A percentile compares a stretch with the other conserved stretches of the same genome.
Evolutionary conservation across 2,797 vertebrate genomes (phyloP).

Genomic region (Enteromius trimaculatus): DNA sequence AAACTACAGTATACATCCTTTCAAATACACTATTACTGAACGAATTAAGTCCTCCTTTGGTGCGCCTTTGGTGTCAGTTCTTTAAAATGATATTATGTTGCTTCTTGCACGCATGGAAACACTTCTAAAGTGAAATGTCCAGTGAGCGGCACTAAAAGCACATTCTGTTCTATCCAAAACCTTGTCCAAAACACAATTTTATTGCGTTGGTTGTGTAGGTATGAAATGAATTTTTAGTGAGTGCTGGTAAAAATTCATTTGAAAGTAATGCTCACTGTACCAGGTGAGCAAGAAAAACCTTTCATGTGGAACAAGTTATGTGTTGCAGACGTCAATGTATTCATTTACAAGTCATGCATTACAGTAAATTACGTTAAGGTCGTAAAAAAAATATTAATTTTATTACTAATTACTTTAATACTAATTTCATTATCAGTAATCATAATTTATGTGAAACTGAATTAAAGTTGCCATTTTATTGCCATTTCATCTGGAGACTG

Average conservation of each 20-base stretch:
- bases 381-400: too few species aligned
- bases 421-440: not conserved
- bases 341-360: not conserved
- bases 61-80: not conserved
- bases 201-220: not conserved
- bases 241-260: not conserved
- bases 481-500: not conserved
- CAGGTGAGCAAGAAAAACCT: not conserved
- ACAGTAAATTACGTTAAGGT: not conserved
- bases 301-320: slow-evolving; percentile 2
- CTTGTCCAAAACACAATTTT: not conserved
- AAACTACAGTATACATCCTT: not conserved
- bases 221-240: not conserved
- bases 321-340: not conserved
- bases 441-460: not conserved
- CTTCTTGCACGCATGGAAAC: not conserved
- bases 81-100: not conserved
- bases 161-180: not conserved
- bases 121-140: not conserved
- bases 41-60: not conserved
- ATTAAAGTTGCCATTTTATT: not conserved
- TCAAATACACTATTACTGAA: not conserved
- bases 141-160: not conserved
- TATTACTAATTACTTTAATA: too few species aligned
- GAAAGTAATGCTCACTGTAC: too few species aligned